A percentile compares a stretch with the other conserved stretches of the same genome.
These are phyloP conservation scores for Agriopis leucophaearia DNA, from an alignment of 2,888 invertebrate genomes.

Conservation along the genomic window DNA sequence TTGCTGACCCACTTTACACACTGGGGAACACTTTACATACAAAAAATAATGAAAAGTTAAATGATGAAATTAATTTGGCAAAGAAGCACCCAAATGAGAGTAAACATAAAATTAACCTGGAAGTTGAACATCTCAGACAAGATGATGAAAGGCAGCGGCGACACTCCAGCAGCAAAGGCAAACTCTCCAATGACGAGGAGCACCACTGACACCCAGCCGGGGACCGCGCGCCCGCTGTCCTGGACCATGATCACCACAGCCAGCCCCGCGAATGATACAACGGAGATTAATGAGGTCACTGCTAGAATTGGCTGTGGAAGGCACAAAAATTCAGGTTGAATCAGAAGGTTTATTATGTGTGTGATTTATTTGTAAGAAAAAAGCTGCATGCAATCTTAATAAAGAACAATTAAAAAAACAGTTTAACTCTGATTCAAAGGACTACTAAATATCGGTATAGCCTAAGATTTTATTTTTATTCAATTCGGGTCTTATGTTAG, in stretches of 20 bases:
- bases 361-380: not conserved
- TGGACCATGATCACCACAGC: constrained; percentile 43
- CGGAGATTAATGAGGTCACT: constrained; percentile 32
- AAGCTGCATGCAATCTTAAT: not conserved
- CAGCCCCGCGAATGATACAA: constrained; percentile 38
- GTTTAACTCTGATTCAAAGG: too few species aligned
- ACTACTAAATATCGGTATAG: too few species aligned
- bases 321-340: not conserved
- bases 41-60: not conserved
- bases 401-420: too few species aligned
- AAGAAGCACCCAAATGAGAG: too few species aligned
- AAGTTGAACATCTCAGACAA: constrained; percentile 53
- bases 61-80: not conserved
- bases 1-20: too few species aligned
- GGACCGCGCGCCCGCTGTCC: constrained; percentile 28
- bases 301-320: constrained; percentile 33
- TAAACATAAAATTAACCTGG: constrained; percentile 40
- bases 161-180: constrained; percentile 45
- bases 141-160: constrained; percentile 48
- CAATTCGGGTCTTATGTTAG: too few species aligned
- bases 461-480: too few species aligned
- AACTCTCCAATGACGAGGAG: constrained; percentile 42
- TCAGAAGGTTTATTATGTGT: too few species aligned
- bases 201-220: constrained; percentile 46
- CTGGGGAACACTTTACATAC: too few species aligned